These are phyloP conservation scores for Mellivora capensis DNA, from an alignment of 2,113 vertebrate species.

Conservation along the genomic window DNA sequence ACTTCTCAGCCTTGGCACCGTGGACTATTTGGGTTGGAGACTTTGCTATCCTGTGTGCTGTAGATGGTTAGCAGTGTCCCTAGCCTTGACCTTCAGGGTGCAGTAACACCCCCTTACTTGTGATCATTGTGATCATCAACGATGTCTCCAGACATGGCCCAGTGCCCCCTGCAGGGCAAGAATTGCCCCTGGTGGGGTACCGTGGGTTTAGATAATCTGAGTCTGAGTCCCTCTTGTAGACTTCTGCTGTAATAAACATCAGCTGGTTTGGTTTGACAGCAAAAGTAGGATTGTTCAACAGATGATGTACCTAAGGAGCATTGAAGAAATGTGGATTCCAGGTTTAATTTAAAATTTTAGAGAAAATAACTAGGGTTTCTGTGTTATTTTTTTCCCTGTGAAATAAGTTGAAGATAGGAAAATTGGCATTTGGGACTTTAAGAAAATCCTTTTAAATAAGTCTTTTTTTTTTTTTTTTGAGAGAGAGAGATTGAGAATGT, in stretches of 20 bases:
- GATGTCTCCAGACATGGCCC: neutral
- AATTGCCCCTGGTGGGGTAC: neutral
- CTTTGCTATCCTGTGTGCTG: neutral
- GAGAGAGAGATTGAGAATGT: too few species aligned
- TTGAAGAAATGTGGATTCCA: neutral
- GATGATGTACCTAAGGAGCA: neutral
- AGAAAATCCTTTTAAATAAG: conserved; percentile 14
- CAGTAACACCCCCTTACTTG: neutral
- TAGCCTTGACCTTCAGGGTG: neutral
- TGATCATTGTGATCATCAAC: neutral
- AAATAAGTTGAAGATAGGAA: neutral
- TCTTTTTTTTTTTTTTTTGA: neutral
- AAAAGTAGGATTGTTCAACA: neutral
- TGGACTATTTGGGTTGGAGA: neutral
- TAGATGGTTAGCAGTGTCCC: neutral
- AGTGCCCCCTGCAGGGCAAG: neutral
- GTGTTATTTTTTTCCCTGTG: neutral
- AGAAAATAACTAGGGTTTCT: neutral
- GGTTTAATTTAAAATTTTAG: neutral
- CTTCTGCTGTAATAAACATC: neutral
- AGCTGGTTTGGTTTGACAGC: neutral
- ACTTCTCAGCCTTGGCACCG: neutral
- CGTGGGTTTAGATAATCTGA: neutral
- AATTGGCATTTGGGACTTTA: neutral
- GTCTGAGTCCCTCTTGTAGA: neutral